Conservation (phyloP, 2,797 vertebrate species). For the Alfaro cultratus region DNA sequence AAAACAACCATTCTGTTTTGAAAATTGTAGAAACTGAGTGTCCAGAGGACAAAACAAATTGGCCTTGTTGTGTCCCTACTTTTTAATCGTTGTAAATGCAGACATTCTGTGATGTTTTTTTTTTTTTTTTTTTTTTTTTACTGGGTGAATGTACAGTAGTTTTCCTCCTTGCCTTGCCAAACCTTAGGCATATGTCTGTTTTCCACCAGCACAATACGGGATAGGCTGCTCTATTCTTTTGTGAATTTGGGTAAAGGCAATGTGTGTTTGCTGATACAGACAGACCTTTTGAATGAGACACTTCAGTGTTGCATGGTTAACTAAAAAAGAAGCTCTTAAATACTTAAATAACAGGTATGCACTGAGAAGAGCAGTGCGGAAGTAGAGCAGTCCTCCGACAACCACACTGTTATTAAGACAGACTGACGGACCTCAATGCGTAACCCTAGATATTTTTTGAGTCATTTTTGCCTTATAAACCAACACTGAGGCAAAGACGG, state of each 20-base stretch:
- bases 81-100: background rate
- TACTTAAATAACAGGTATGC: background rate
- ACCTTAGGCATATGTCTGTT: background rate
- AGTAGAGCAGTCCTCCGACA: no score
- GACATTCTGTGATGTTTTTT: background rate
- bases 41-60: background rate
- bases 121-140: background rate
- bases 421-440: no score
- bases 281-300: background rate
- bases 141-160: background rate
- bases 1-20: background rate
- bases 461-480: no score
- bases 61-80: background rate
- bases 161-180: background rate
- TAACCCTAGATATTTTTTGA: no score
- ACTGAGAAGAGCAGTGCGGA: background rate
- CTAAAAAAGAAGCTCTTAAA: background rate
- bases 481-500: no score
- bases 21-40: background rate
- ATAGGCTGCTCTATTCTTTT: background rate
- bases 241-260: background rate
- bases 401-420: no score
- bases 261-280: background rate
- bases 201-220: background rate
- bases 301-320: background rate